phyloP scores from a whole-genome alignment of 2,113 vertebrate species.

The Callipepla squamata region DNA sequence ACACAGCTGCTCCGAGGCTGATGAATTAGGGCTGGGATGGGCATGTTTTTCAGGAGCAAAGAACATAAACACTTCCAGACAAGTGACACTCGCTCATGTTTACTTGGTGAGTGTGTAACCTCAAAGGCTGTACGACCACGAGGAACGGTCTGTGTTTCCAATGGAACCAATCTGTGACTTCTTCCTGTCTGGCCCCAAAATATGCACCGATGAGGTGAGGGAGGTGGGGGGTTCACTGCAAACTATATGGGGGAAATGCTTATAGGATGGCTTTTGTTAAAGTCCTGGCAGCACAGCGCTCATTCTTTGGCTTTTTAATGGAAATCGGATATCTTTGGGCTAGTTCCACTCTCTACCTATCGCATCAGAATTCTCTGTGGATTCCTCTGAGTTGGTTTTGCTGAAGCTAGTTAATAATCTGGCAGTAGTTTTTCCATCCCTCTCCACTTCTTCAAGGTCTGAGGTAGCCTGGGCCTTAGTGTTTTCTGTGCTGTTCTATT shows the following conservation, averaged over 20 bases:
- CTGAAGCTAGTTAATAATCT: background rate
- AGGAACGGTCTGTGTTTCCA: background rate
- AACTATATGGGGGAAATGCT: background rate
- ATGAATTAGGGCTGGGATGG: background rate
- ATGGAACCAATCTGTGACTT: background rate
- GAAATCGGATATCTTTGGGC: constrained; percentile 33
- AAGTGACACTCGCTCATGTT: background rate
- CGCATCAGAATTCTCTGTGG: background rate
- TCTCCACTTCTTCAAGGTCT: background rate
- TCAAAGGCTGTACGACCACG: background rate
- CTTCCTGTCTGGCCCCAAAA: background rate
- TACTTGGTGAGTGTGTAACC: background rate
- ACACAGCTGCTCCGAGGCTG: background rate
- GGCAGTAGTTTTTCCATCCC: background rate
- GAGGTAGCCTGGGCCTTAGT: background rate
- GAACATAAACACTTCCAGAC: background rate
- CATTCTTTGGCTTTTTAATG: background rate
- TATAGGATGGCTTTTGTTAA: background rate
- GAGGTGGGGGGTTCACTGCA: background rate
- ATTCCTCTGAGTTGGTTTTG: background rate
- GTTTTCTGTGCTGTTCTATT: background rate
- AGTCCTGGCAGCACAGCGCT: background rate
- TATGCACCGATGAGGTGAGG: background rate
- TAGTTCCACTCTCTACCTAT: constrained; percentile 5
- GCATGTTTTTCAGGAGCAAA: background rate